These are phyloP conservation scores for Drosophila dunni DNA, from an alignment of 1,140 invertebrate genomes.

Conservation along the genomic window DNA sequence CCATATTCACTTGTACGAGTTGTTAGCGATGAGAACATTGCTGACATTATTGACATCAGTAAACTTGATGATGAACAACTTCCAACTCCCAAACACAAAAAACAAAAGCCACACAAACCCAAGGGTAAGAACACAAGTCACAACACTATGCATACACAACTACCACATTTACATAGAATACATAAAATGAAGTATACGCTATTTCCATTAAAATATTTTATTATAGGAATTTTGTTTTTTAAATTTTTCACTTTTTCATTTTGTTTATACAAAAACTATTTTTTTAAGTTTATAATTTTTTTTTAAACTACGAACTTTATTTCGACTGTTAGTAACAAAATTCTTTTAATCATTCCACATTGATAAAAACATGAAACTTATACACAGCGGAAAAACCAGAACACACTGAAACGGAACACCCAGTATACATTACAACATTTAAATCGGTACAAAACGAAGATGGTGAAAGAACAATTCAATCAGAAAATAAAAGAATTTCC, in stretches of 20 bases:
- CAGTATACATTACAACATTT: constrained; percentile 83
- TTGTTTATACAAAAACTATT: not conserved
- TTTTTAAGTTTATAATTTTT: not conserved
- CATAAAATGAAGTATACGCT: constrained; percentile 67
- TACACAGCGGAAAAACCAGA: constrained; percentile 71
- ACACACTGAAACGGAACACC: constrained; percentile 78
- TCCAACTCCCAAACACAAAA: constrained; percentile 61
- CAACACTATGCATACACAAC: constrained; percentile 62
- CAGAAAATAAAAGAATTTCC: constrained; percentile 77
- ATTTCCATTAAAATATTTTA: constrained; percentile 28
- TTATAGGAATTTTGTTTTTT: constrained; percentile 3
- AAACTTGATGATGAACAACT: constrained; percentile 77
- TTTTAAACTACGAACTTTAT: not conserved
- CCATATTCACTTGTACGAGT: constrained; percentile 79
- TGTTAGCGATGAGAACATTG: constrained; percentile 79
- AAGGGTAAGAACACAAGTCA: constrained; percentile 82
- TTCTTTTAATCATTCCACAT: constrained; percentile 60
- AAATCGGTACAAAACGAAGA: constrained; percentile 82
- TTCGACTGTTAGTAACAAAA: constrained; percentile 48
- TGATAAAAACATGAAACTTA: constrained; percentile 35
- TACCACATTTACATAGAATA: constrained; percentile 47
- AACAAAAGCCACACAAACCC: constrained; percentile 74
- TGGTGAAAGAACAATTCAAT: constrained; percentile 76
- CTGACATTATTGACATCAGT: constrained; percentile 83
- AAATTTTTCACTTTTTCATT: not conserved